phyloP scores from a whole-genome alignment of 2,888 invertebrate genomes.

The Vesta saturnalis region DNA sequence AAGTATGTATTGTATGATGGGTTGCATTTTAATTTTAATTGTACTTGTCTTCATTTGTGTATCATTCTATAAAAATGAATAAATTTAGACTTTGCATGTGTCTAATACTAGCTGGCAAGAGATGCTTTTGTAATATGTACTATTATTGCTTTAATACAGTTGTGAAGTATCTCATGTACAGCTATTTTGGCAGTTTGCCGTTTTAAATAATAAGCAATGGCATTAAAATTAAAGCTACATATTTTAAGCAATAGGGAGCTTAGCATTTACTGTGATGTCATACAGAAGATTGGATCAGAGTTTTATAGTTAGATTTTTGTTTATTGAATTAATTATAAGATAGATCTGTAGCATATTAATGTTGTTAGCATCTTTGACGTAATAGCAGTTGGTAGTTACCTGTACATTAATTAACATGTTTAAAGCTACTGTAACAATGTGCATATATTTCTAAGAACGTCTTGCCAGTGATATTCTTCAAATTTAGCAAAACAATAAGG shows the following conservation, averaged over 20 bases:
- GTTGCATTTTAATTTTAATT: no score
- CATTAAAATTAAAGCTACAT: conserved; percentile 10
- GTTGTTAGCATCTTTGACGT: no score
- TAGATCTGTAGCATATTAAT: not conserved
- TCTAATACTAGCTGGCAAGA: not conserved
- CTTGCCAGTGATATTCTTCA: no score
- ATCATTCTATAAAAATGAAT: no score
- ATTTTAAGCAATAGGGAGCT: conserved; percentile 23
- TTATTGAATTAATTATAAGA: not conserved
- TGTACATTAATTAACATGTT: no score
- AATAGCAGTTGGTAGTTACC: not conserved
- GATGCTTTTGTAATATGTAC: not conserved
- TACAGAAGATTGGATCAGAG: conserved; percentile 34
- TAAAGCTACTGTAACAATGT: no score
- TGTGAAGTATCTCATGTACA: not conserved
- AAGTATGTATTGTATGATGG: no score
- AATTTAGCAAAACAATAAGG: no score
- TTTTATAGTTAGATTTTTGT: conserved; percentile 33
- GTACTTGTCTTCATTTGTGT: no score
- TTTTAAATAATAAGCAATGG: not conserved
- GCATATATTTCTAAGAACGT: no score
- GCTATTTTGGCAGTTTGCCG: not conserved
- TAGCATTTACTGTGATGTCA: conserved; percentile 43
- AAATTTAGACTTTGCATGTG: no score
- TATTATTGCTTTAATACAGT: not conserved